Conservation (phyloP, 2,888 invertebrate species). For the Drymonia ruficornis region DNA sequence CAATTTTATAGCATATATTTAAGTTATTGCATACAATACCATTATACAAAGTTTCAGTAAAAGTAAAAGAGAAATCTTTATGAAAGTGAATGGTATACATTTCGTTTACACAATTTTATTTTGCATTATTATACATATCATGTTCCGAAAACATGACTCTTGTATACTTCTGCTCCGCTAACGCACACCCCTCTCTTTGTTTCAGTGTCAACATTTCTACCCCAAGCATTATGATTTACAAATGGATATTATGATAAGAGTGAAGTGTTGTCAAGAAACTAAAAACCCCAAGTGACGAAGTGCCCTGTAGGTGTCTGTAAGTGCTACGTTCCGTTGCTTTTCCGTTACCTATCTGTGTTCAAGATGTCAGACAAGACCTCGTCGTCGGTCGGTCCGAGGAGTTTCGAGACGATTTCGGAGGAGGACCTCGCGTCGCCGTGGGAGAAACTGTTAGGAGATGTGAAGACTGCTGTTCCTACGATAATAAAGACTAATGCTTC, state of each 20-base stretch:
- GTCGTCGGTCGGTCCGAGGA: slow-evolving; percentile 79
- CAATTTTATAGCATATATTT: slow-evolving; percentile 20
- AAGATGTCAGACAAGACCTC: slow-evolving; percentile 80
- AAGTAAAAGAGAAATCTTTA: slow-evolving; percentile 45
- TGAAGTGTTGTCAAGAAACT: slow-evolving; percentile 85
- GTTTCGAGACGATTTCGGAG: slow-evolving; percentile 82
- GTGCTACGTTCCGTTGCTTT: slow-evolving; percentile 75
- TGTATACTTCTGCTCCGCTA: slow-evolving; percentile 7
- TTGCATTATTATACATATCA: slow-evolving; percentile 12
- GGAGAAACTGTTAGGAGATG: slow-evolving; percentile 79
- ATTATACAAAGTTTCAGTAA: slow-evolving; percentile 30
- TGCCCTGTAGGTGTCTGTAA: slow-evolving; percentile 78
- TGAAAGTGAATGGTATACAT: slow-evolving; percentile 28
- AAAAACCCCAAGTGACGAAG: slow-evolving; percentile 84
- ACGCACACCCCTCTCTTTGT: slow-evolving; percentile 59
- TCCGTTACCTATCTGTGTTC: slow-evolving; percentile 49
- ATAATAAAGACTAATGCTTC: slow-evolving; percentile 79
- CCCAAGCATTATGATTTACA: slow-evolving; percentile 85
- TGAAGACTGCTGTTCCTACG: slow-evolving; percentile 73
- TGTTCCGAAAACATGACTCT: background rate
- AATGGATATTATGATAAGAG: slow-evolving; percentile 85
- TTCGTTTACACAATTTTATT: slow-evolving; percentile 14
- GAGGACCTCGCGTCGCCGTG: slow-evolving; percentile 77
- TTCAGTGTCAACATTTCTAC: slow-evolving; percentile 84
- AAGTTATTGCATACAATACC: slow-evolving; percentile 19